These are phyloP conservation scores for Halcyon leucocephala DNA, from an alignment of 2,797 vertebrate species.

Conservation along the genomic window DNA sequence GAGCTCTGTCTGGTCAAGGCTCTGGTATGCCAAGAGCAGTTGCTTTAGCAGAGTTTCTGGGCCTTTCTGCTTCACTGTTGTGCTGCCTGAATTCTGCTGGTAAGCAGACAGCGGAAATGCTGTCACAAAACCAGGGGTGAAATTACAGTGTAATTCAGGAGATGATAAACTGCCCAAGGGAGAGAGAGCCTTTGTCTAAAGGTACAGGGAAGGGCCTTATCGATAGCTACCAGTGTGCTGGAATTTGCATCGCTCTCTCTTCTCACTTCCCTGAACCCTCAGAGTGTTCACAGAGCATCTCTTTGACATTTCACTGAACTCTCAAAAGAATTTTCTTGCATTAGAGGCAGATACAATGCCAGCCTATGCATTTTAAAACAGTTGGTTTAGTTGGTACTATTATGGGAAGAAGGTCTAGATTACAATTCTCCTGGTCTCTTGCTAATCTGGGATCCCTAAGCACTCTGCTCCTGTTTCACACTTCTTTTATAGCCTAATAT, in stretches of 20 bases:
- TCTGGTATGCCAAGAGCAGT: neutral
- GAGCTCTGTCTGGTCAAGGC: neutral
- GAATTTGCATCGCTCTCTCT: neutral
- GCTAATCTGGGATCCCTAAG: neutral
- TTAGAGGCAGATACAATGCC: neutral
- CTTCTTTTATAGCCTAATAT: neutral
- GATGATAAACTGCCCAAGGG: neutral
- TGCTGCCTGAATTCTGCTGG: neutral
- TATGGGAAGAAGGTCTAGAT: neutral
- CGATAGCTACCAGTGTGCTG: neutral
- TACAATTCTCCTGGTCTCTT: neutral
- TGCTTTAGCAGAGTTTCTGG: neutral
- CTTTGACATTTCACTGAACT: conserved; percentile 2
- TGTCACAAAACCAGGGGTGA: neutral
- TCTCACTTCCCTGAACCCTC: neutral
- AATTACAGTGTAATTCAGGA: neutral
- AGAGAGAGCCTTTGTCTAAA: neutral
- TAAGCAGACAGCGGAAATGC: neutral
- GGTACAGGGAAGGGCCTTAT: neutral
- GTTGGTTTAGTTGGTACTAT: neutral
- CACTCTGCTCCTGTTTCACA: neutral
- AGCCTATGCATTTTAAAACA: neutral
- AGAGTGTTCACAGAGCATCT: neutral
- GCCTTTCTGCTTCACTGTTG: neutral
- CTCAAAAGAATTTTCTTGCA: neutral